Evolutionary conservation across 2,888 invertebrate species (phyloP).

Genomic region (Exocentrus adspersus): DNA sequence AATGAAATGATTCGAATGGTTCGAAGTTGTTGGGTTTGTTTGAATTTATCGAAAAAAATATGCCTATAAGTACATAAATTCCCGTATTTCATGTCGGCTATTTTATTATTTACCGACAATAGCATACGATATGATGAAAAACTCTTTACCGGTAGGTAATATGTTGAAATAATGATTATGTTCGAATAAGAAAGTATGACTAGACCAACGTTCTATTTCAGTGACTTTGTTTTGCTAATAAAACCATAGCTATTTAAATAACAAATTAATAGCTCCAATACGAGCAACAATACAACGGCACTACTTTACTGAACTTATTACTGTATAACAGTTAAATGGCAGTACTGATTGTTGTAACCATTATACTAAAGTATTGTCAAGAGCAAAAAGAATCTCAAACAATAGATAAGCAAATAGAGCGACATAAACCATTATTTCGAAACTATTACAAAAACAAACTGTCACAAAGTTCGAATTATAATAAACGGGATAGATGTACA

Average conservation of each 20-base stretch:
- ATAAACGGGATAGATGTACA: constrained; percentile 19
- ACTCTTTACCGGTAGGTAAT: neutral
- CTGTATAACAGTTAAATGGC: neutral
- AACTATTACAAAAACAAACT: constrained; percentile 21
- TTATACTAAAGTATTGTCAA: constrained; percentile 6
- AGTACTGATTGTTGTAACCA: constrained; percentile 1
- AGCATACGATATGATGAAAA: too few relatives aligned
- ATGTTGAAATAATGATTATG: neutral
- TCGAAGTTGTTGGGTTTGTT: too few relatives aligned
- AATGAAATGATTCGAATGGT: too few relatives aligned
- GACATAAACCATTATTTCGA: constrained; percentile 17
- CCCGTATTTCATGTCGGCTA: too few relatives aligned
- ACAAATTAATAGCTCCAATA: constrained; percentile 1
- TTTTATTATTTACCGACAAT: too few relatives aligned
- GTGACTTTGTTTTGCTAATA: neutral
- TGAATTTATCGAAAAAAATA: too few relatives aligned
- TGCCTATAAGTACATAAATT: too few relatives aligned
- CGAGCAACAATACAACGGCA: neutral
- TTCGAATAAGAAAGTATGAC: neutral
- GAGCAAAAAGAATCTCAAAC: constrained; percentile 4
- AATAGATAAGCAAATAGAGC: constrained; percentile 9
- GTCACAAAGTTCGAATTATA: constrained; percentile 18
- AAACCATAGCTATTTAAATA: neutral
- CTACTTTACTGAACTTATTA: neutral
- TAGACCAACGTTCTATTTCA: constrained; percentile 1